Conservation (phyloP, 2,797 vertebrate genomes). For the Choloepus didactylus region DNA sequence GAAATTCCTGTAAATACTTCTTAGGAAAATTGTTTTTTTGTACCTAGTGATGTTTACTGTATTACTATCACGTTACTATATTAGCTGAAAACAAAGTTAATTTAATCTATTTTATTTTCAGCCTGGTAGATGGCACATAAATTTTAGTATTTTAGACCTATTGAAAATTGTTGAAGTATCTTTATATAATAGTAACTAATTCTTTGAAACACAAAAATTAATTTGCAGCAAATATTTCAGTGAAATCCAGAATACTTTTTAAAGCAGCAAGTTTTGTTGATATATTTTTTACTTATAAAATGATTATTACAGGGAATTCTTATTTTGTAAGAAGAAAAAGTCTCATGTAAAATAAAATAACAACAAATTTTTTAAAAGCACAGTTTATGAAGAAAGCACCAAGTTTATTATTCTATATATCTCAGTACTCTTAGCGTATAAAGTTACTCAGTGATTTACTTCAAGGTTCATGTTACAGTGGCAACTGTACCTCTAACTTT, state of each 20-base stretch:
- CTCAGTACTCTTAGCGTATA: neutral
- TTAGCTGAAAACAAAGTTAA: neutral
- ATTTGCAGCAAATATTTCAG: neutral
- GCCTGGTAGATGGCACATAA: neutral
- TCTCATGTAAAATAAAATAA: constrained; percentile 3
- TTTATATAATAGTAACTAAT: neutral
- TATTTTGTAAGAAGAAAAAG: neutral
- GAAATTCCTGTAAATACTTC: neutral
- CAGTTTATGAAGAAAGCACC: constrained; percentile 48
- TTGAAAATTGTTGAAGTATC: neutral
- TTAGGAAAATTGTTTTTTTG: neutral
- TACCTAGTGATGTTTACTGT: neutral
- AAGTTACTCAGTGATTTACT: constrained; percentile 22
- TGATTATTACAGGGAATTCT: neutral
- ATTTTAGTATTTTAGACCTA: neutral
- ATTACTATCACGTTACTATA: neutral
- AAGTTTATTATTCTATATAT: neutral
- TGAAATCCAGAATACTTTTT: constrained; percentile 13
- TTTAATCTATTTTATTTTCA: neutral
- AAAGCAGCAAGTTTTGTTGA: neutral
- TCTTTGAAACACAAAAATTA: constrained; percentile 13
- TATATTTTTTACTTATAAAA: neutral
- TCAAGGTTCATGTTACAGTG: neutral
- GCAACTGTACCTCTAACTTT: neutral
- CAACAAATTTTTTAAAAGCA: neutral